phyloP scores from a whole-genome alignment of 2,888 invertebrate genomes.

The Drosophila barbarae region DNA sequence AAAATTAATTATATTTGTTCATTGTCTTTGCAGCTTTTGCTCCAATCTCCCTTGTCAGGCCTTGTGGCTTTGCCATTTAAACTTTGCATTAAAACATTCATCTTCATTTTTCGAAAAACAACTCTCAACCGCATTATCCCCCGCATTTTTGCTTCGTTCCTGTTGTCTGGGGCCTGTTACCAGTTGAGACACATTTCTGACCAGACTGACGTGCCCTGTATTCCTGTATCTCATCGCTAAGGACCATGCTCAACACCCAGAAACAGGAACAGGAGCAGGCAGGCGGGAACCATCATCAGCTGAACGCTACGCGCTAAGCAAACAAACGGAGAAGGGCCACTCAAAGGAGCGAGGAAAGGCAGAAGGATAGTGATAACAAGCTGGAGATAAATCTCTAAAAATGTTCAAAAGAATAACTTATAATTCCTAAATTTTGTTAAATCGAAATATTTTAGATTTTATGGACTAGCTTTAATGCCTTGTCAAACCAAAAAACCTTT shows the following conservation, averaged over 20 bases:
- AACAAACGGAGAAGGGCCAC: slow-evolving; percentile 43
- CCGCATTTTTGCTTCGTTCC: slow-evolving; percentile 9
- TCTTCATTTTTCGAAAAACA: slow-evolving; percentile 55
- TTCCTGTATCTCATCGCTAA: slow-evolving; percentile 45
- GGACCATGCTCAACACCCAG: slow-evolving; percentile 53
- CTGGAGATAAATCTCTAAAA: too few relatives aligned
- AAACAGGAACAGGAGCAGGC: slow-evolving; percentile 30
- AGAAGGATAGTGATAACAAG: background rate
- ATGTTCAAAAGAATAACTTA: too few relatives aligned
- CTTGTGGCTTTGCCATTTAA: slow-evolving; percentile 30
- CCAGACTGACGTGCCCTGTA: slow-evolving; percentile 35
- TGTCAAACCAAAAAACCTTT: too few relatives aligned
- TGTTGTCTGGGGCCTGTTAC: slow-evolving; percentile 41
- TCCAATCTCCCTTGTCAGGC: slow-evolving; percentile 11
- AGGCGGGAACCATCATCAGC: slow-evolving; percentile 33
- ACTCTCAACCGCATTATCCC: slow-evolving; percentile 26
- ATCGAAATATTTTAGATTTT: too few relatives aligned
- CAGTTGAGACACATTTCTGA: slow-evolving; percentile 39
- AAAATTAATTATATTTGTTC: too few relatives aligned
- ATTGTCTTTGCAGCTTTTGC: background rate
- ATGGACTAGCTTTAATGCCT: too few relatives aligned
- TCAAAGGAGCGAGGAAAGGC: slow-evolving; percentile 13
- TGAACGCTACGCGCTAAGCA: slow-evolving; percentile 28
- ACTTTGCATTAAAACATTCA: slow-evolving; percentile 64
- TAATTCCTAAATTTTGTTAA: too few relatives aligned